Percentiles rank a stretch among this genome's conserved stretches.
Conservation (phyloP, 2,797 vertebrate species). For the Gorsachius magnificus region DNA sequence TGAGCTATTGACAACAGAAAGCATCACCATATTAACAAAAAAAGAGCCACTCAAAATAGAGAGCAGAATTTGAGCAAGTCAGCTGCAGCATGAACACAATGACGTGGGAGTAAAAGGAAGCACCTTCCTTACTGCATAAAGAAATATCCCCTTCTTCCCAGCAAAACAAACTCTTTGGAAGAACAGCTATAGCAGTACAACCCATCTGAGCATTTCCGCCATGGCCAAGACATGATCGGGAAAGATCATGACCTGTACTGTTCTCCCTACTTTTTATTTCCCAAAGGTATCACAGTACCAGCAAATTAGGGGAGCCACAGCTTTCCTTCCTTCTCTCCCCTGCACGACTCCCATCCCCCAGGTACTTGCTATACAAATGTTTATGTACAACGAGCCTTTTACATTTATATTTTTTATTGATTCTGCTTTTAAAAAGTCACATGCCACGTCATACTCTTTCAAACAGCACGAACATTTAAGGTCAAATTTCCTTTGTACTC, state of each 20-base stretch:
- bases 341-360: rapidly evolving
- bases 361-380: not conserved
- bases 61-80: not conserved
- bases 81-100: not conserved
- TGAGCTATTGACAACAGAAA: not conserved
- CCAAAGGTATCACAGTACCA: not conserved
- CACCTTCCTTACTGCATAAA: not conserved
- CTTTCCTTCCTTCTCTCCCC: not conserved
- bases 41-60: not conserved
- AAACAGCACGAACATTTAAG: not conserved
- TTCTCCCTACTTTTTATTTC: not conserved
- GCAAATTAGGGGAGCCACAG: not conserved
- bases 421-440: not conserved
- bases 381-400: not conserved
- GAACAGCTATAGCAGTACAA: not conserved
- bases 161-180: not conserved
- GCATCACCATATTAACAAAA: not conserved
- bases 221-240: not conserved
- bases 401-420: not conserved
- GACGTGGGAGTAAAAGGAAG: not conserved
- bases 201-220: not conserved
- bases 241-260: not conserved
- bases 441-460: not conserved
- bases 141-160: not conserved
- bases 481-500: not conserved